phyloP scores from a whole-genome alignment of 2,888 invertebrate species.

The Eilema sororculum region DNA sequence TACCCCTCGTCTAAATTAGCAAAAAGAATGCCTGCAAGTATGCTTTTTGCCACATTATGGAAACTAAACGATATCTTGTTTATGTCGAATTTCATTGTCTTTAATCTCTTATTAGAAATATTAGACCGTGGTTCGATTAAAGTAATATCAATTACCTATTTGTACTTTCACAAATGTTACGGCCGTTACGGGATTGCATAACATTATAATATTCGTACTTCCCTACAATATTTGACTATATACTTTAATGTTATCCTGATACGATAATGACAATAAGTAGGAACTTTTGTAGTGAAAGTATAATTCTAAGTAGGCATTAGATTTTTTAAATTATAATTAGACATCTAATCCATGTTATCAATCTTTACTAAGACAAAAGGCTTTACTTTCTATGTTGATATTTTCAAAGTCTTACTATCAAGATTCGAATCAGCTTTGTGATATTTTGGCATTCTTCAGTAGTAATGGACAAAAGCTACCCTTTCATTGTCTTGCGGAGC shows the following conservation, averaged over 20 bases:
- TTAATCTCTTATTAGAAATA: not conserved
- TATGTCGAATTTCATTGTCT: not conserved
- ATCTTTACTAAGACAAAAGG: slow-evolving; percentile 69
- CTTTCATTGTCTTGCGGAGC: slow-evolving; percentile 64
- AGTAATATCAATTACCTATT: not conserved
- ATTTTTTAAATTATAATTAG: slow-evolving; percentile 34
- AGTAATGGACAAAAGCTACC: slow-evolving; percentile 61
- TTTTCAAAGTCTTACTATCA: slow-evolving; percentile 72
- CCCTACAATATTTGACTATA: no score
- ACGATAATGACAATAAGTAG: not conserved
- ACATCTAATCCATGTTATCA: slow-evolving; percentile 56
- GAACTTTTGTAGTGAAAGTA: not conserved
- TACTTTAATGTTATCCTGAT: not conserved
- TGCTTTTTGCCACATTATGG: no score
- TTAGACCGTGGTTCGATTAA: not conserved
- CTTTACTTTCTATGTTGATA: slow-evolving; percentile 62
- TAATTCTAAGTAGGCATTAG: not conserved
- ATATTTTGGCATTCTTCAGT: slow-evolving; percentile 21
- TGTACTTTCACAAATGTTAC: no score
- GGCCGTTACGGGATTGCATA: no score
- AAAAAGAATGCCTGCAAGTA: no score
- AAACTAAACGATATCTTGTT: not conserved
- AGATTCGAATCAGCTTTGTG: slow-evolving; percentile 57
- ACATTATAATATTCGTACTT: no score
- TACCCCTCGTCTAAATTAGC: no score